Evolutionary conservation across 2,888 invertebrate species (phyloP).

Genomic region (Stenodema calcarata): DNA sequence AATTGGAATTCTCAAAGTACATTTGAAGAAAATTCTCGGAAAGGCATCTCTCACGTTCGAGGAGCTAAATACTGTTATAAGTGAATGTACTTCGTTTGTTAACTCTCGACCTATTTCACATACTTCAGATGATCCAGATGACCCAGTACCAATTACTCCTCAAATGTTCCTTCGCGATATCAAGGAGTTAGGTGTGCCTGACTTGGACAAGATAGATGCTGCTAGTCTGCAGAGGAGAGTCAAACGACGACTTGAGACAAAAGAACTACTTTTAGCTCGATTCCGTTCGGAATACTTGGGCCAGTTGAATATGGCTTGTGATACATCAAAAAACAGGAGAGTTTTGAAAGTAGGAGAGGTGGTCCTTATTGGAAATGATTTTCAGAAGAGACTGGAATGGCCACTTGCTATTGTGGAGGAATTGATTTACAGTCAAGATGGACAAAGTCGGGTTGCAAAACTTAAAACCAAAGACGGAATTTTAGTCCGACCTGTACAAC

Average conservation of each 20-base stretch:
- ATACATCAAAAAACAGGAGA: not conserved
- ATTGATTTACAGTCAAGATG: not conserved
- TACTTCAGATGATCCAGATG: too few species aligned
- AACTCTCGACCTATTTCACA: too few species aligned
- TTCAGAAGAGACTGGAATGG: not conserved
- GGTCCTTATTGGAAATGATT: not conserved
- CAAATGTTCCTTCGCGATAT: slow-evolving; percentile 55
- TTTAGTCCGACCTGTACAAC: too few species aligned
- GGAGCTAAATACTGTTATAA: too few species aligned
- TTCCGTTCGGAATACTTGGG: slow-evolving; percentile 47
- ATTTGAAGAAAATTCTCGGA: too few species aligned
- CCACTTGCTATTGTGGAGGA: not conserved
- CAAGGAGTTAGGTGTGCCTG: not conserved
- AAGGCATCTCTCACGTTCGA: too few species aligned
- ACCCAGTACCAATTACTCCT: slow-evolving; percentile 56
- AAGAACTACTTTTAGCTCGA: slow-evolving; percentile 16
- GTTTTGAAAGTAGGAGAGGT: not conserved
- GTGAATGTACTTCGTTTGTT: too few species aligned
- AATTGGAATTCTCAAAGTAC: too few species aligned
- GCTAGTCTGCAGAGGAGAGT: not conserved
- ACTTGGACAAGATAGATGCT: slow-evolving; percentile 24
- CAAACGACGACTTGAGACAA: not conserved
- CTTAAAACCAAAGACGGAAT: too few species aligned
- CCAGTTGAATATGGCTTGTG: not conserved
- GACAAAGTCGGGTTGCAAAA: too few species aligned